phyloP scores from a whole-genome alignment of 2,888 invertebrate species.

The Calameuta idolon region DNA sequence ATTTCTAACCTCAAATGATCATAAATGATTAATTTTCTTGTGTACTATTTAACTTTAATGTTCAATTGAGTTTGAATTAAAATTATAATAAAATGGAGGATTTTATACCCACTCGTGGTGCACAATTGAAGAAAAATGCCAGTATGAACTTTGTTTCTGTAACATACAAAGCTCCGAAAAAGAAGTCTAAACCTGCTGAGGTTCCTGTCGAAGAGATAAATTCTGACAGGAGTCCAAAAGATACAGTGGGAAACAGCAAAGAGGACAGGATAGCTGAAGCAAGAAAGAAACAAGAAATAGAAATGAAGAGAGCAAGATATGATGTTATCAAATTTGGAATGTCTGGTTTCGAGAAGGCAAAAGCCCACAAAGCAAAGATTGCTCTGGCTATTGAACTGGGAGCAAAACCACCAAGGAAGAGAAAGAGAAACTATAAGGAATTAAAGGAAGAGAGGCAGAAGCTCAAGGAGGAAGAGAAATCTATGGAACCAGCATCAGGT shows the following conservation, averaged over 20 bases:
- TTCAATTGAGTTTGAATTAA: neutral
- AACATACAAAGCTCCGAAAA: constrained; percentile 42
- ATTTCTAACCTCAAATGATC: neutral
- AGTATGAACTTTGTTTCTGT: constrained; percentile 37
- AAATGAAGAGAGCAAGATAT: constrained; percentile 81
- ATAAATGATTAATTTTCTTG: neutral
- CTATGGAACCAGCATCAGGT: constrained; percentile 60
- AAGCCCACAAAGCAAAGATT: constrained; percentile 83
- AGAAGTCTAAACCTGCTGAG: constrained; percentile 21
- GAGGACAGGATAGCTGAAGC: constrained; percentile 26
- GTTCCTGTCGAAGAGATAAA: constrained; percentile 13
- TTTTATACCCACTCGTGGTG: constrained; percentile 51
- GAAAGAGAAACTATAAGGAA: constrained; percentile 79
- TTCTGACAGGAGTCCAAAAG: neutral
- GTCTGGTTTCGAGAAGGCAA: constrained; percentile 77
- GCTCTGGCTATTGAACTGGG: constrained; percentile 84
- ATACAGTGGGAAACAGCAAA: neutral
- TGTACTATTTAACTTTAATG: neutral
- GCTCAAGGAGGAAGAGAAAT: constrained; percentile 68
- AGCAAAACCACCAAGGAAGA: constrained; percentile 81
- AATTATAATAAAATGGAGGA: constrained; percentile 43
- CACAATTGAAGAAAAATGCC: constrained; percentile 35
- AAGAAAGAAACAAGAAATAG: constrained; percentile 70
- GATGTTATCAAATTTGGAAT: constrained; percentile 89
- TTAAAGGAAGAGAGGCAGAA: constrained; percentile 74